Conservation (phyloP, 2,888 invertebrate species). For the Sepioteuthis lessoniana region DNA sequence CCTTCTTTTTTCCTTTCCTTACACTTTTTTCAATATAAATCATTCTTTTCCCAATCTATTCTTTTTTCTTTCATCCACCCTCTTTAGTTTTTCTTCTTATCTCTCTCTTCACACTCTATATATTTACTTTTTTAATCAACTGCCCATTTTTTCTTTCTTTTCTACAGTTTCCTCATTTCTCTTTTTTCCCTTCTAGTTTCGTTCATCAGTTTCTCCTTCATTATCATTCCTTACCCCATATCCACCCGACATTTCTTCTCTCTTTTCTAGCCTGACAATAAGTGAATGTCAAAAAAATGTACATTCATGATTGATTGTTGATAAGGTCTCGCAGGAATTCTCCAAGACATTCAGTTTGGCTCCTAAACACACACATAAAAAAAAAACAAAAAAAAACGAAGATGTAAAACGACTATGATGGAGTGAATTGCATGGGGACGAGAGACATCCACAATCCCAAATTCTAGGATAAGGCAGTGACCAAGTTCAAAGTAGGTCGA, state of each 20-base stretch:
- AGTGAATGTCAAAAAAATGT: constrained; percentile 17
- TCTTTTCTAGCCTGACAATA: constrained; percentile 20
- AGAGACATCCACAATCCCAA: constrained; percentile 10
- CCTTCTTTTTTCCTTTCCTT: background rate
- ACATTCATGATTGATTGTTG: background rate
- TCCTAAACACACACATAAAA: constrained; percentile 4
- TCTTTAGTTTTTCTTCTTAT: no score
- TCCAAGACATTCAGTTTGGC: background rate
- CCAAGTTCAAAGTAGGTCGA: constrained; percentile 23
- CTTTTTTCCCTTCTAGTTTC: background rate
- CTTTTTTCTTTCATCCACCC: background rate
- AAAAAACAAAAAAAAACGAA: no score
- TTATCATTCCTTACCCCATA: background rate
- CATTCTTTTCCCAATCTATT: background rate
- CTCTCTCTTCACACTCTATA: no score
- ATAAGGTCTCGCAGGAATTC: background rate
- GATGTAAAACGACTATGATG: background rate
- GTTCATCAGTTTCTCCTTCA: background rate
- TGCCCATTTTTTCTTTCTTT: background rate
- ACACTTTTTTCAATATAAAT: background rate
- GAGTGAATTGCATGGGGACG: constrained; percentile 33
- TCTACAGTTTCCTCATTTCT: no score
- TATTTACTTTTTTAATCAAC: no score
- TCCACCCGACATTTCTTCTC: background rate
- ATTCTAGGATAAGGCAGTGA: constrained; percentile 33